These are phyloP conservation scores for Trachurus trachurus DNA, from an alignment of 2,797 vertebrate species.

Conservation along the genomic window DNA sequence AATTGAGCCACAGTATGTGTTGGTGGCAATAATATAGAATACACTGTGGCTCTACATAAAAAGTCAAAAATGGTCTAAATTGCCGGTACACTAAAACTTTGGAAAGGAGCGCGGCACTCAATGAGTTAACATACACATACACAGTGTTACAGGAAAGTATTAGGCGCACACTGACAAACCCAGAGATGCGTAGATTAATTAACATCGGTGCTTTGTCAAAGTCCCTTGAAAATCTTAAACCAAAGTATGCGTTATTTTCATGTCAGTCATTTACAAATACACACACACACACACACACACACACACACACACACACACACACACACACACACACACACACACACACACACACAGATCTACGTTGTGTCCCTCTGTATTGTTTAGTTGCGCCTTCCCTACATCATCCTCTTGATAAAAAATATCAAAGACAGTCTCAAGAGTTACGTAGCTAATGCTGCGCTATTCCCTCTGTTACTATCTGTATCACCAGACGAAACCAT, in stretches of 20 bases:
- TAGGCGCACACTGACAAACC: neutral
- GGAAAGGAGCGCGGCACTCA: no score
- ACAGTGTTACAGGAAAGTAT: neutral
- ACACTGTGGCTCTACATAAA: no score
- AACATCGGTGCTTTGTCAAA: neutral
- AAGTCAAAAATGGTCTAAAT: no score
- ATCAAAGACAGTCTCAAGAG: neutral
- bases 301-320: neutral
- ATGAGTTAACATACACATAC: neutral
- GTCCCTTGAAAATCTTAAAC: neutral
- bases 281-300: neutral
- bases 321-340: neutral
- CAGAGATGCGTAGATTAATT: neutral
- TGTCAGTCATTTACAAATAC: neutral
- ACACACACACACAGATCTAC: neutral
- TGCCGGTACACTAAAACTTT: no score
- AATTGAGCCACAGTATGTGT: no score
- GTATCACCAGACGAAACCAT: slow-evolving; percentile 88
- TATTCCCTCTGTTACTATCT: slow-evolving; percentile 1
- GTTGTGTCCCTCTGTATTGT: neutral
- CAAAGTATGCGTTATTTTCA: neutral
- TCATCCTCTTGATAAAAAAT: neutral
- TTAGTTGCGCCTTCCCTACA: neutral
- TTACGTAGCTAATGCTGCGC: neutral
- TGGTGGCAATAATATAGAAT: no score